phyloP scores from a whole-genome alignment of 2,888 invertebrate species.

The Sabatieria punctata region DNA sequence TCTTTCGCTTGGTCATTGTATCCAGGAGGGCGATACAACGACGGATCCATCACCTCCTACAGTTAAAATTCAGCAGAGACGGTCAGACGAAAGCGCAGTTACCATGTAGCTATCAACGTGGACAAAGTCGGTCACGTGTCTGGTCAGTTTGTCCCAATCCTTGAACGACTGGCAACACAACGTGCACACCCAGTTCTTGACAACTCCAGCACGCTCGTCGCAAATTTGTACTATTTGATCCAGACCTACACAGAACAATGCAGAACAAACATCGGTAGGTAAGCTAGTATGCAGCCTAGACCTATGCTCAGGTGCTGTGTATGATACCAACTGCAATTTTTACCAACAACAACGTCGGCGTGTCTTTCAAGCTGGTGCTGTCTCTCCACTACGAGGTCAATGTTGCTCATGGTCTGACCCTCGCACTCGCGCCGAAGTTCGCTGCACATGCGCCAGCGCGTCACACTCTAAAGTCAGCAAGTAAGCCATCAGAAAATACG shows the following conservation, averaged over 20 bases:
- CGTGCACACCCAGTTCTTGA: conserved; percentile 4
- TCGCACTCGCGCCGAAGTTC: no score
- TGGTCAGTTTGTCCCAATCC: not conserved
- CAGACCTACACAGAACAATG: conserved; percentile 5
- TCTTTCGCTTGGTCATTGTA: not conserved
- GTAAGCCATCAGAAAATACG: no score
- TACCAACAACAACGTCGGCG: no score
- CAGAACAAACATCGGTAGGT: no score
- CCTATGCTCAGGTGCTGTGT: no score
- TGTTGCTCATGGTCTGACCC: no score
- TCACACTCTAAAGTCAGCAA: conserved; percentile 1
- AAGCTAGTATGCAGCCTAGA: no score
- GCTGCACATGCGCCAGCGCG: conserved; percentile 5
- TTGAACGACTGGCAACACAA: not conserved
- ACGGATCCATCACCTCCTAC: not conserved
- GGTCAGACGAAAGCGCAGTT: not conserved
- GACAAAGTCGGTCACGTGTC: conserved; percentile 4
- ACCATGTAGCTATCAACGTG: conserved; percentile 10
- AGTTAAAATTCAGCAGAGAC: not conserved
- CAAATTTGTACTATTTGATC: conserved; percentile 5
- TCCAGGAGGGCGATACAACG: not conserved
- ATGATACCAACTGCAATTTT: no score
- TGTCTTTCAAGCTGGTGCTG: no score
- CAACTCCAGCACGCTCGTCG: not conserved
- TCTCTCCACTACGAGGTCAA: no score